Evolutionary conservation across 1,140 invertebrate species (phyloP).

Genomic region (Branchinecta lynchi): DNA sequence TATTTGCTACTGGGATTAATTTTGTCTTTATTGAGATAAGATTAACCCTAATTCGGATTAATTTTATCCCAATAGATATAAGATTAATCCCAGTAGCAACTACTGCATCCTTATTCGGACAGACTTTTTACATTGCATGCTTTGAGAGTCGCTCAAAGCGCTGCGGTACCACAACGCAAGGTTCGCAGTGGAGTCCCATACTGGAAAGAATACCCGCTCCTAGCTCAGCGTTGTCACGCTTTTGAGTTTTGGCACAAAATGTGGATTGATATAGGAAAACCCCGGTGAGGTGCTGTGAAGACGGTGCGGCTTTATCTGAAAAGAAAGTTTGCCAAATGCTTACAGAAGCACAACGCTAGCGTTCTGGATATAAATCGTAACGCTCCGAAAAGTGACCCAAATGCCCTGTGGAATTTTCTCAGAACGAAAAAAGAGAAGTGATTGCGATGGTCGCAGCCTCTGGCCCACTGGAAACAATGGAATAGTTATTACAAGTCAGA

Average conservation of each 20-base stretch:
- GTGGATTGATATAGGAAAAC: conserved; percentile 1
- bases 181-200: background rate
- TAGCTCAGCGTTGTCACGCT: conserved; percentile 1
- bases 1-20: too few relatives aligned
- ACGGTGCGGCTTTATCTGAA: conserved; percentile 1
- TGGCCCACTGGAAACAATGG: background rate
- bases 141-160: conserved; percentile 5
- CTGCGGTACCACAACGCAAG: conserved; percentile 8
- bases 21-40: too few relatives aligned
- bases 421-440: background rate
- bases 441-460: background rate
- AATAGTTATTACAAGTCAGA: background rate
- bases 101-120: too few relatives aligned
- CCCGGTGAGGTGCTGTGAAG: conserved; percentile 1
- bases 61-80: too few relatives aligned
- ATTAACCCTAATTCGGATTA: too few relatives aligned
- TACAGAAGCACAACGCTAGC: conserved; percentile 8
- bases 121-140: too few relatives aligned
- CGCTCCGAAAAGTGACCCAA: background rate
- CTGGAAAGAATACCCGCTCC: conserved; percentile 4
- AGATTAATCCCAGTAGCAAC: too few relatives aligned
- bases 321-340: conserved; percentile 9
- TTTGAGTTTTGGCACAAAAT: conserved; percentile 10
- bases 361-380: background rate
- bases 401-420: background rate